Percentiles rank a stretch among this genome's conserved stretches.
These are phyloP conservation scores for Allobates femoralis DNA, from an alignment of 2,797 vertebrate genomes.

Conservation along the genomic window DNA sequence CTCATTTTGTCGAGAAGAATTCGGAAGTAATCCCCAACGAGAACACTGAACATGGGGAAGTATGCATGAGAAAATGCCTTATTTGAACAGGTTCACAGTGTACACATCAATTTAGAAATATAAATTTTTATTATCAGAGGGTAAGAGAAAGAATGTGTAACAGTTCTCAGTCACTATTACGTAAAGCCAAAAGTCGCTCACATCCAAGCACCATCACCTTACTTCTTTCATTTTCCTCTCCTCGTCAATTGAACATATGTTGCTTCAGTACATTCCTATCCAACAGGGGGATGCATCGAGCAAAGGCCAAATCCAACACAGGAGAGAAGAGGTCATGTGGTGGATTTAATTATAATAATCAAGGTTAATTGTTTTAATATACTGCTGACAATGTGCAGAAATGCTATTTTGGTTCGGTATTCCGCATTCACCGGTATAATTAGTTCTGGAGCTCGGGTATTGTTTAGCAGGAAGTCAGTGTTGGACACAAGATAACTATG, in stretches of 20 bases:
- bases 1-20: too few relatives aligned
- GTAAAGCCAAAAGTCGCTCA: not conserved
- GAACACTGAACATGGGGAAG: too few relatives aligned
- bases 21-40: too few relatives aligned
- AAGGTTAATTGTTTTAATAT: slow-evolving; percentile 39
- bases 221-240: slow-evolving; percentile 14
- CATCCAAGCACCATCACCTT: slow-evolving; percentile 18
- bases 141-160: not conserved
- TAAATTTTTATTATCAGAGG: too few relatives aligned
- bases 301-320: slow-evolving; percentile 2
- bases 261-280: not conserved
- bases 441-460: not conserved
- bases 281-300: not conserved
- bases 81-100: too few relatives aligned
- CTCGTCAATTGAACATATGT: slow-evolving; percentile 33
- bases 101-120: too few relatives aligned
- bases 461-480: not conserved
- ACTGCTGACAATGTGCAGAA: slow-evolving; percentile 5
- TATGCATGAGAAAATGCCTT: too few relatives aligned
- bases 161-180: slow-evolving; percentile 25
- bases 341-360: slow-evolving; percentile 51
- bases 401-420: slow-evolving; percentile 2
- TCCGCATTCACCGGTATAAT: not conserved
- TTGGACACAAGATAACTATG: not conserved
- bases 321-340: slow-evolving; percentile 10